Evolutionary conservation across 2,888 invertebrate genomes (phyloP), one percentile per base, ranked within the genome.

Genomic region (Phaedon cochleariae): DNA sequence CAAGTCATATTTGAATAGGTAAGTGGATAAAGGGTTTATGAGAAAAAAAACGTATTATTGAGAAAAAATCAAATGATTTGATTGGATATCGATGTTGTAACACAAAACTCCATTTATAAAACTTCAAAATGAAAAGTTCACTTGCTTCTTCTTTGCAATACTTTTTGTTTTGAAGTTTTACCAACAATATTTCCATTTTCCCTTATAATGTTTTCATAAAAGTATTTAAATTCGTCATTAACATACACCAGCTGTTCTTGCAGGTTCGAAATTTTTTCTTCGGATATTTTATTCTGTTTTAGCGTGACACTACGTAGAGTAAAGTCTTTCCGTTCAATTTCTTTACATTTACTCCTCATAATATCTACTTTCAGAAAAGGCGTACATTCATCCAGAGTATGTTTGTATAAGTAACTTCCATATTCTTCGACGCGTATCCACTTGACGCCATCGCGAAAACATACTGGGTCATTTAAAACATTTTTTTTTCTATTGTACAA

Each of bases 181-280:
- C 5, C 51, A 51, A 2, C 26, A 12, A 22, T 26, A 10, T 51
- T 51, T 51, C 12, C 51, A 51, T 51, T 51, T 22, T 51, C 51
- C 3, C 9, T 51, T 10, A 26, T 51, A 10, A 51, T 21, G 10
- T 51, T 48, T 31, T 58, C 29, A 58, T 58, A 58, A 58, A 58
- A 58, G 29, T 58, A 48, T 31, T 58, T 48, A 29, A 31, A 48
- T 58, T 58, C 58, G 29, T 58, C 48, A 17, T 58, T 48, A 58
- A 58, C 48, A 58, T 58, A 58, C 15, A 45, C 58, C 15, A 58
- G 3, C 31, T 58, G 46, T 48, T 58, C 31, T 48, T 48, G 12
- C 7, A 57, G 46, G 31, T 58, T 58, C 18, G 46, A 45, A 58
- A 58, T 58, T 46, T 58, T 58, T 58, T 55, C 41, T 41, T 21